A percentile compares a stretch with the other conserved stretches of the same genome.
phyloP scores from a whole-genome alignment of 2,888 invertebrate genomes.

The Herminia tarsipennalis region DNA sequence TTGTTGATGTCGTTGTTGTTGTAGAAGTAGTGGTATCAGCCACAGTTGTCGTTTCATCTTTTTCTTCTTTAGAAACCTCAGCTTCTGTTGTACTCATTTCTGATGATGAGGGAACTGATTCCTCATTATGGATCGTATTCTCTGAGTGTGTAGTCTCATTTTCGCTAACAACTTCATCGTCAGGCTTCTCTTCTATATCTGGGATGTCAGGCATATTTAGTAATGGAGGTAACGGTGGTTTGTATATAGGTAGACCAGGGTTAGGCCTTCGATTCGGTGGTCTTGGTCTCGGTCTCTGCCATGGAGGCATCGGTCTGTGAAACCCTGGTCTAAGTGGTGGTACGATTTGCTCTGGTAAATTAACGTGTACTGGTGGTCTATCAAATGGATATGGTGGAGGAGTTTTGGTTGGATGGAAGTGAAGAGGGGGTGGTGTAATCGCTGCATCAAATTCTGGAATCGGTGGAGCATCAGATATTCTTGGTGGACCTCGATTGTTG shows the following conservation, averaged over 20 bases:
- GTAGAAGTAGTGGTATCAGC: slow-evolving; percentile 55
- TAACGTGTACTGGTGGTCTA: slow-evolving; percentile 88
- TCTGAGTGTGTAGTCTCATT: slow-evolving; percentile 72
- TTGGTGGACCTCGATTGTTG: slow-evolving; percentile 95
- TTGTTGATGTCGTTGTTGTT: slow-evolving; percentile 46
- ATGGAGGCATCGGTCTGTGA: slow-evolving; percentile 87
- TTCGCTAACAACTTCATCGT: slow-evolving; percentile 63
- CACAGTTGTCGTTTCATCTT: slow-evolving; percentile 53
- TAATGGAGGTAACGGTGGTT: slow-evolving; percentile 84
- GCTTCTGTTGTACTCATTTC: slow-evolving; percentile 55
- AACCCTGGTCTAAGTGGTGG: slow-evolving; percentile 87
- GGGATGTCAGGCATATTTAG: slow-evolving; percentile 68
- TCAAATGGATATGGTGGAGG: slow-evolving; percentile 92
- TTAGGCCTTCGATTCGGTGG: slow-evolving; percentile 82
- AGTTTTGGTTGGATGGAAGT: slow-evolving; percentile 78
- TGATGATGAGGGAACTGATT: slow-evolving; percentile 47
- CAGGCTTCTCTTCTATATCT: slow-evolving; percentile 53
- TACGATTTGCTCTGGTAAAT: slow-evolving; percentile 90
- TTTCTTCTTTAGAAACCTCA: slow-evolving; percentile 47
- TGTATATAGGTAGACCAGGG: slow-evolving; percentile 86
- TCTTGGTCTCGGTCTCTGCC: slow-evolving; percentile 87
- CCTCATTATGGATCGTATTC: slow-evolving; percentile 67
- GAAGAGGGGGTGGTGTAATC: slow-evolving; percentile 75
- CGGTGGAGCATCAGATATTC: slow-evolving; percentile 91
- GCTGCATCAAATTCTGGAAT: slow-evolving; percentile 88